Conservation (phyloP, 1,140 invertebrate genomes). For the Zaprionus inermis region DNA sequence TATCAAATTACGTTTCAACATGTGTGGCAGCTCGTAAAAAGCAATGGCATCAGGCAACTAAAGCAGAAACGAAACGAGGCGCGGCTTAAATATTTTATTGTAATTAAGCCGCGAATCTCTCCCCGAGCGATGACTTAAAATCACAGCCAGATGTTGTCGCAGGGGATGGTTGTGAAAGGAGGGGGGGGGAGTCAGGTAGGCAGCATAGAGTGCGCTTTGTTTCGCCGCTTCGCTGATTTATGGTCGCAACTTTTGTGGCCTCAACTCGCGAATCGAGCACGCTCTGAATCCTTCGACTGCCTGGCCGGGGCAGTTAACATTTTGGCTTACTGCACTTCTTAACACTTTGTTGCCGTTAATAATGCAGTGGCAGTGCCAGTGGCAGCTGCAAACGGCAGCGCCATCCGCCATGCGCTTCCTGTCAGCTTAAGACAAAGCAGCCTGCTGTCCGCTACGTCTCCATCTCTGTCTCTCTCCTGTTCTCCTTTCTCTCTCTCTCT, state of each 20-base stretch:
- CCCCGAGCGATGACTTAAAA: constrained; percentile 49
- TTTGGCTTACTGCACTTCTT: constrained; percentile 75
- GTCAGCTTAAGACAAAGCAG: constrained; percentile 35
- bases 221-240: constrained; percentile 50
- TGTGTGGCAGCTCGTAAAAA: constrained; percentile 60
- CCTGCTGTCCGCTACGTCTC: too few relatives aligned
- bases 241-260: constrained; percentile 59
- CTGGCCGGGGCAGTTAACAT: constrained; percentile 66
- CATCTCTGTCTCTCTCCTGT: not conserved
- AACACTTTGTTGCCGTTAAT: constrained; percentile 80
- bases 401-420: constrained; percentile 16
- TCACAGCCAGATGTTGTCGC: constrained; percentile 45
- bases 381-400: constrained; percentile 19
- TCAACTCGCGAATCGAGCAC: constrained; percentile 13
- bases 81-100: constrained; percentile 75
- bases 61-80: constrained; percentile 7
- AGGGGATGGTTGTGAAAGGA: not conserved
- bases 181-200: not conserved
- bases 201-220: constrained; percentile 21
- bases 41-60: constrained; percentile 40
- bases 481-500: not conserved
- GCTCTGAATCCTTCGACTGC: too few relatives aligned
- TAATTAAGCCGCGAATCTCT: constrained; percentile 72
- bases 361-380: constrained; percentile 56
- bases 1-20: constrained; percentile 75